Conservation (phyloP, 2,888 invertebrate genomes). For the Synanthedon vespiformis region DNA sequence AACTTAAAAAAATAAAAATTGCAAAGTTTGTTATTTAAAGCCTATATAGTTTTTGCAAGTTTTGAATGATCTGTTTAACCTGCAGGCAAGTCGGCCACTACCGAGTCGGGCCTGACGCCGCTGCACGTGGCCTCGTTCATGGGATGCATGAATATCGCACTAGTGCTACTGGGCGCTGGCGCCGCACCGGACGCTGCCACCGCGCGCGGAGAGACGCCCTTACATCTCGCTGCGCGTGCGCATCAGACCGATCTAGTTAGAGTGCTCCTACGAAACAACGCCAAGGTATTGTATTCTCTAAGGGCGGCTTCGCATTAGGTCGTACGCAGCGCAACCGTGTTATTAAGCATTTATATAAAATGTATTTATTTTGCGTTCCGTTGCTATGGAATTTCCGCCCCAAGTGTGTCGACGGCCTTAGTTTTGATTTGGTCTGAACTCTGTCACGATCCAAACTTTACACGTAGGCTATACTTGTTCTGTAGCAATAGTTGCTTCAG, state of each 20-base stretch:
- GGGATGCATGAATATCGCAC: conserved; percentile 99
- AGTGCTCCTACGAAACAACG: conserved; percentile 91
- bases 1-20: no score
- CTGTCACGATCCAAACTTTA: no score
- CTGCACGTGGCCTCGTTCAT: conserved; percentile 98
- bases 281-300: conserved; percentile 54
- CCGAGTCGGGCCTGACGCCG: conserved; percentile 90
- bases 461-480: no score
- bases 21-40: neutral
- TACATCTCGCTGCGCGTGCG: conserved; percentile 91
- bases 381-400: no score
- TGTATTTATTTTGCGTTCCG: no score
- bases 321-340: no score
- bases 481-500: no score
- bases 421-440: no score
- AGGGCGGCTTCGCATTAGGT: no score
- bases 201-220: conserved; percentile 89
- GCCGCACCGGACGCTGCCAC: conserved; percentile 81
- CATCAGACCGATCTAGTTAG: conserved; percentile 94
- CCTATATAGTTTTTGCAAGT: neutral
- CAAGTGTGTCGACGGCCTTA: no score
- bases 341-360: no score
- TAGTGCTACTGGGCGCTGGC: conserved; percentile 64
- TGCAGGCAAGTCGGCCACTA: conserved; percentile 75
- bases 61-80: neutral